A percentile compares a stretch with the other conserved stretches of the same genome.
Conservation (phyloP, 2,888 invertebrate species). For the Drosophila parthenogenetica region DNA sequence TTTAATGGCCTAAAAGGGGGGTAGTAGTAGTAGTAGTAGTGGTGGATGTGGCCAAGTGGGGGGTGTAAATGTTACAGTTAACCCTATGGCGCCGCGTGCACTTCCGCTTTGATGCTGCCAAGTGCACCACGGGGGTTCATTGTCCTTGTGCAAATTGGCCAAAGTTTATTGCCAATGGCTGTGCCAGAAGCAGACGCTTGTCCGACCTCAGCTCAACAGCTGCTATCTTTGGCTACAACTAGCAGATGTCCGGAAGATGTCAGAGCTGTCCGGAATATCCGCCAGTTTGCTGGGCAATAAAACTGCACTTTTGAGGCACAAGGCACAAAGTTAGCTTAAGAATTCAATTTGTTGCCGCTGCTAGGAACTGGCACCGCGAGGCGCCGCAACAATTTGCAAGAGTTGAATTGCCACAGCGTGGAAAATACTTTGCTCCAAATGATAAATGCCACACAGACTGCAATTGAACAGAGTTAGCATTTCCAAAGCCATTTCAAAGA, state of each 20-base stretch:
- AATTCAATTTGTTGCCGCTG: constrained; percentile 73
- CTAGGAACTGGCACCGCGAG: constrained; percentile 11
- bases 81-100: constrained; percentile 34
- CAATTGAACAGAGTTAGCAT: constrained; percentile 38
- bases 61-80: constrained; percentile 33
- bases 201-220: constrained; percentile 40
- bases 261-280: constrained; percentile 13
- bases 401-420: constrained; percentile 53
- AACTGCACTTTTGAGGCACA: constrained; percentile 68
- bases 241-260: constrained; percentile 4
- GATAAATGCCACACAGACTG: constrained; percentile 71
- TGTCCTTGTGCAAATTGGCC: constrained; percentile 81
- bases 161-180: constrained; percentile 75
- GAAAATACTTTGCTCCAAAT: constrained; percentile 66
- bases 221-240: constrained; percentile 10
- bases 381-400: constrained; percentile 68
- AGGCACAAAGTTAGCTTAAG: constrained; percentile 74
- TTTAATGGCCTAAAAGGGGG: constrained; percentile 25
- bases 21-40: not conserved
- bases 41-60: not conserved
- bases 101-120: constrained; percentile 61
- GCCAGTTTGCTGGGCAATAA: constrained; percentile 60
- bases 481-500: constrained; percentile 45
- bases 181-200: constrained; percentile 54
- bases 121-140: constrained; percentile 80